Conservation (phyloP, 2,797 vertebrate genomes). For the Molossus alvarezi region DNA sequence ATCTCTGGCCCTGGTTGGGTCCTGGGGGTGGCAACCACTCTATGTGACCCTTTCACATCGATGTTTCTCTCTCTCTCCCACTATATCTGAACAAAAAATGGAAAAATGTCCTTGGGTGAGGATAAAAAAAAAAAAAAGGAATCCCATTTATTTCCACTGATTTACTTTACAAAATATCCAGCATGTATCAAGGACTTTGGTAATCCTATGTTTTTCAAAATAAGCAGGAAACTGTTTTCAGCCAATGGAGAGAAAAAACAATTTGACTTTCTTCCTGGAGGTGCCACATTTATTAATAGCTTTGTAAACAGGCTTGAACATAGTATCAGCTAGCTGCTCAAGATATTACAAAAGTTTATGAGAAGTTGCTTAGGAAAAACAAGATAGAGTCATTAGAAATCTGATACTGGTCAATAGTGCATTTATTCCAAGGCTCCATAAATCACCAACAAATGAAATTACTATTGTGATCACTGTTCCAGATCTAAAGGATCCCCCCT, state of each 20-base stretch:
- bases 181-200: neutral
- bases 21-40: no score
- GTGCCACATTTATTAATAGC: slow-evolving; percentile 87
- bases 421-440: slow-evolving; percentile 88
- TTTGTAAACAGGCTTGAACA: slow-evolving; percentile 87
- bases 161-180: slow-evolving; percentile 47
- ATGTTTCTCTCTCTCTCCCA: no score
- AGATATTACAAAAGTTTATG: slow-evolving; percentile 88
- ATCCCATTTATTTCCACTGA: neutral
- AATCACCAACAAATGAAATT: slow-evolving; percentile 88
- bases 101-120: no score
- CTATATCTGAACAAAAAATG: no score
- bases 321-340: slow-evolving; percentile 87
- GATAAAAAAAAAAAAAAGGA: neutral
- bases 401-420: slow-evolving; percentile 88
- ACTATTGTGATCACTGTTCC: slow-evolving; percentile 90
- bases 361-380: slow-evolving; percentile 89
- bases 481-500: slow-evolving; percentile 86
- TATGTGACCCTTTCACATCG: no score
- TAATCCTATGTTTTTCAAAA: slow-evolving; percentile 79
- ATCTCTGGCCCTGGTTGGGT: no score
- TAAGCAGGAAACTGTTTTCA: slow-evolving; percentile 79
- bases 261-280: slow-evolving; percentile 84
- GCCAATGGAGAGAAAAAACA: slow-evolving; percentile 81
- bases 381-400: slow-evolving; percentile 89